A percentile compares a stretch with the other conserved stretches of the same genome.
These are phyloP conservation scores for Drosophila dunni DNA, from an alignment of 1,140 invertebrate genomes.

Conservation along the genomic window DNA sequence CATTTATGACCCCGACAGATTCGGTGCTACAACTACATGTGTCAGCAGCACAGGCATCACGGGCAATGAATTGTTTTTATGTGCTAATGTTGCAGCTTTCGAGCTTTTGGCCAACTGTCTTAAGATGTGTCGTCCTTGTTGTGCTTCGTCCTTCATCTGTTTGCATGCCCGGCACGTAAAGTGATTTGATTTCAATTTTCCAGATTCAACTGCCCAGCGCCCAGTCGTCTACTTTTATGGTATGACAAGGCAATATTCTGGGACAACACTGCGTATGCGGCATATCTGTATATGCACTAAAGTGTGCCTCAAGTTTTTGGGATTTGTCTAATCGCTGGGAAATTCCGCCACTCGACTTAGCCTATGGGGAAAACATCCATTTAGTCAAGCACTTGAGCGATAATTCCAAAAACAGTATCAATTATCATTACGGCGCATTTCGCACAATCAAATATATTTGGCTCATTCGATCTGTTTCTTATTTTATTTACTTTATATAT, in stretches of 20 bases:
- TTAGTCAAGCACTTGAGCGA: conserved; percentile 18
- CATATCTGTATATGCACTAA: conserved; percentile 34
- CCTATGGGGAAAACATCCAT: conserved; percentile 10
- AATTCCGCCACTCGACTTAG: conserved; percentile 43
- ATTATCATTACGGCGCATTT: conserved; percentile 35
- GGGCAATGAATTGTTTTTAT: conserved; percentile 79
- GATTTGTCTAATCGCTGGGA: conserved; percentile 49
- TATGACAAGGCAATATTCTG: conserved; percentile 49
- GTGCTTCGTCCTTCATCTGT: conserved; percentile 35
- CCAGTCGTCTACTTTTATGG: conserved; percentile 29
- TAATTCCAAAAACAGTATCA: conserved; percentile 7
- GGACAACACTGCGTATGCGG: conserved; percentile 36
- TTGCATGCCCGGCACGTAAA: conserved; percentile 80
- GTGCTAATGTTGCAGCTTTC: conserved; percentile 64
- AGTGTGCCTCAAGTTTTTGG: not conserved
- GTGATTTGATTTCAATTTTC: conserved; percentile 84
- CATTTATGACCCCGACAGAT: conserved; percentile 71
- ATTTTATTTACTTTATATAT: conserved; percentile 1
- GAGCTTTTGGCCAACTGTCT: not conserved
- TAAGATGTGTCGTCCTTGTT: conserved; percentile 6
- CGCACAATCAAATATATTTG: not conserved
- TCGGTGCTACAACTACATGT: conserved; percentile 62
- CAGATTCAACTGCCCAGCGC: conserved; percentile 69
- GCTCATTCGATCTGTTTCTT: conserved; percentile 1
- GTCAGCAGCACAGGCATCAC: conserved; percentile 68